Evolutionary conservation across 2,113 vertebrate species (phyloP).

Genomic region (Periophthalmodon schlosseri): DNA sequence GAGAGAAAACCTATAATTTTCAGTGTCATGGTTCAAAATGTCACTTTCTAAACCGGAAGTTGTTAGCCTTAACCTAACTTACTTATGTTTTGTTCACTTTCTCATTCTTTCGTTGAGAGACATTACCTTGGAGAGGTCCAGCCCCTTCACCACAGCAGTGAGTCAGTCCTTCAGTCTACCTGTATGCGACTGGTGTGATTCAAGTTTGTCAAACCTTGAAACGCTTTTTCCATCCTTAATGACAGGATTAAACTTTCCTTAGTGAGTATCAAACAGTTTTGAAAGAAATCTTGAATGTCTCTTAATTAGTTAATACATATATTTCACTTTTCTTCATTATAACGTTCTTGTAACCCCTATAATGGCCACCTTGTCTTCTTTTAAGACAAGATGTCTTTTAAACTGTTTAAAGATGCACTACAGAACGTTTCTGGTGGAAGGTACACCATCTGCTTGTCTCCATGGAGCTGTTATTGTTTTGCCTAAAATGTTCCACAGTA

Average conservation of each 20-base stretch:
- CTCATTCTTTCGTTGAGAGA: constrained; percentile 16
- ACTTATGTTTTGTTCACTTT: not conserved
- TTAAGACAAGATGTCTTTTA: no score
- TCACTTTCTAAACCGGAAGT: not conserved
- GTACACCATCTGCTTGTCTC: no score
- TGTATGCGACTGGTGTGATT: constrained; percentile 36
- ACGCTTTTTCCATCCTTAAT: constrained; percentile 33
- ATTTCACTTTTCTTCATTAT: not conserved
- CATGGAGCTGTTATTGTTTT: no score
- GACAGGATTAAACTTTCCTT: constrained; percentile 4
- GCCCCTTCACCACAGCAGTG: constrained; percentile 36
- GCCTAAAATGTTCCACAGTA: no score
- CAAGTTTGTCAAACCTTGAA: constrained; percentile 46
- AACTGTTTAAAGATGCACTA: no score
- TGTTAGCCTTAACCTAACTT: not conserved
- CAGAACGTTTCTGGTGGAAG: no score
- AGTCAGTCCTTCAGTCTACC: constrained; percentile 53
- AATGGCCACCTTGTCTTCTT: no score
- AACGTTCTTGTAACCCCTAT: no score
- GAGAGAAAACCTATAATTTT: not conserved
- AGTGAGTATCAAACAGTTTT: not conserved
- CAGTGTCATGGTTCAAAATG: not conserved
- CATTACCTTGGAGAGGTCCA: constrained; percentile 32
- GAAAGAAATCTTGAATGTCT: not conserved
- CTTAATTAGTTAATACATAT: not conserved